phyloP scores from a whole-genome alignment of 1,140 invertebrate genomes.

The Atta texana region DNA sequence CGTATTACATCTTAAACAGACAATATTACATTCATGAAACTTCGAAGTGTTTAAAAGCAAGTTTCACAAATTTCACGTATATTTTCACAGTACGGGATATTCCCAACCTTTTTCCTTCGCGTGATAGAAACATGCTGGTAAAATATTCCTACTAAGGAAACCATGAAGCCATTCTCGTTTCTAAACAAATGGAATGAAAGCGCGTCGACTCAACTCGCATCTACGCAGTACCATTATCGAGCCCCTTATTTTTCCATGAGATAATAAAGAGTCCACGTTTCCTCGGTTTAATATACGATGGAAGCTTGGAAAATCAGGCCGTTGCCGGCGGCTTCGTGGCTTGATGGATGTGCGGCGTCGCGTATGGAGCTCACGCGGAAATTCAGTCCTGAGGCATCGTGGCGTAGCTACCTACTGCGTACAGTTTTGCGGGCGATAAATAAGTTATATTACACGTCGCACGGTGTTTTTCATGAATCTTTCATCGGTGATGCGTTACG shows the following conservation, averaged over 20 bases:
- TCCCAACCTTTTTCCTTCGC: neutral
- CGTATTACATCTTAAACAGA: neutral
- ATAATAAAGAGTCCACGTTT: slow-evolving; percentile 41
- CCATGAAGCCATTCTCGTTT: slow-evolving; percentile 1
- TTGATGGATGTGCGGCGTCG: slow-evolving; percentile 50
- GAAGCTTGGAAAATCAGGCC: slow-evolving; percentile 38
- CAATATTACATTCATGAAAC: neutral
- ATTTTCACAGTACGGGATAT: neutral
- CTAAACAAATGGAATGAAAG: slow-evolving; percentile 2
- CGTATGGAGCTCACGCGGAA: slow-evolving; percentile 48
- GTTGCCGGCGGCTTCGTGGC: slow-evolving; percentile 27
- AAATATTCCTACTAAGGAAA: slow-evolving; percentile 1
- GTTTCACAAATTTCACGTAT: neutral
- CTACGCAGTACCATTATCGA: neutral
- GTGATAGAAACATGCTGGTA: neutral
- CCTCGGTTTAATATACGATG: slow-evolving; percentile 43
- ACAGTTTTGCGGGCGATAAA: slow-evolving; percentile 57
- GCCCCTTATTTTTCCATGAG: slow-evolving; percentile 22
- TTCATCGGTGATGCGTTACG: slow-evolving; percentile 50
- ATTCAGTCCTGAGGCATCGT: slow-evolving; percentile 39
- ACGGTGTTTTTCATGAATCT: slow-evolving; percentile 58
- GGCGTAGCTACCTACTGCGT: slow-evolving; percentile 18
- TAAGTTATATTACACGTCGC: slow-evolving; percentile 57
- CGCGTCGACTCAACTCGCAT: neutral
- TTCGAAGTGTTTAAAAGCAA: neutral